Evolutionary conservation across 2,113 vertebrate genomes (phyloP).

Genomic region (Phocoena sinus): DNA sequence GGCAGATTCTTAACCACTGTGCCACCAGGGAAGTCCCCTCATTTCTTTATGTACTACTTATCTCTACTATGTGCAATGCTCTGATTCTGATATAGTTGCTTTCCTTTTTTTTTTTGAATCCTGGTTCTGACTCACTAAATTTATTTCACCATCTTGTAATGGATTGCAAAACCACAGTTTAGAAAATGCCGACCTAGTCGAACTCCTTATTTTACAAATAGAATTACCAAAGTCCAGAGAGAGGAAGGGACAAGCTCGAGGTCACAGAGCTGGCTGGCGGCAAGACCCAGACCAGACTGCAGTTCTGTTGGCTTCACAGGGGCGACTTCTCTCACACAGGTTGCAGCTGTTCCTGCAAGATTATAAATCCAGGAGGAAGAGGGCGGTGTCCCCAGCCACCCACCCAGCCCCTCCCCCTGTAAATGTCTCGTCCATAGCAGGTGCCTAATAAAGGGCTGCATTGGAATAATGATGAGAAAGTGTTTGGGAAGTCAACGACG

Average conservation of each 20-base stretch:
- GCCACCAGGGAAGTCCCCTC: no score
- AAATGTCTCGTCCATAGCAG: neutral
- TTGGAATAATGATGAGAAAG: neutral
- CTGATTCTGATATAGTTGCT: neutral
- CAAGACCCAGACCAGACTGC: neutral
- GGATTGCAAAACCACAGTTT: neutral
- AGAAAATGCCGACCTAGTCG: neutral
- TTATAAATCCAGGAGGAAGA: neutral
- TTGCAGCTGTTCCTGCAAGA: neutral
- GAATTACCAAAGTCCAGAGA: neutral
- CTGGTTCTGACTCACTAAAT: neutral
- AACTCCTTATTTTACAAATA: neutral
- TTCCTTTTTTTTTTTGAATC: neutral
- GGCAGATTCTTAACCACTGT: no score
- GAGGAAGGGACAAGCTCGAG: neutral
- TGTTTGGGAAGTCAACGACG: neutral
- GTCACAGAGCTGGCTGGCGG: neutral
- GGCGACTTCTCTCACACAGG: rapidly evolving
- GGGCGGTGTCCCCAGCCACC: no score
- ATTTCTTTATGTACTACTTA: neutral
- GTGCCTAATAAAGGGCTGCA: neutral
- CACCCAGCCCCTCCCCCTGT: no score
- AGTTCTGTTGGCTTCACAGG: neutral
- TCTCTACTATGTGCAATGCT: neutral
- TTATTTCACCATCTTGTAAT: neutral